Base-by-base conservation (phyloP, 2,113 vertebrate species). In the Platysternon megacephalum region DNA sequence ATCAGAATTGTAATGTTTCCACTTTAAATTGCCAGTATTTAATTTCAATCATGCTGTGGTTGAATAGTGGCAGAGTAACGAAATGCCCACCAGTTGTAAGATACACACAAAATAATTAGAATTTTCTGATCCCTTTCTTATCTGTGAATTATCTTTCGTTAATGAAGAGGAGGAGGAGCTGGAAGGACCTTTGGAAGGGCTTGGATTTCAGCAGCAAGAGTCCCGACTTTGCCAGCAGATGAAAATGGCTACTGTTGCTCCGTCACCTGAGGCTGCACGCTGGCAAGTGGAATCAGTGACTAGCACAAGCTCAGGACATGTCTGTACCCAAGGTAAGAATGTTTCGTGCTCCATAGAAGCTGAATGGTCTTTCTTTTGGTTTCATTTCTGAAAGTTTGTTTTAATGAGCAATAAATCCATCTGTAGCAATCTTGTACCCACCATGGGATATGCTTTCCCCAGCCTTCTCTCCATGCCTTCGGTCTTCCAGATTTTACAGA, bases 211-310 rank as follows among this genome's bases (percentile, higher is more conserved):
- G 35, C 98, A 98, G 81, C 99, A 99, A 97, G 99, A 99, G 97
- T 98, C 98, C 0, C 98, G 97, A 68, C 97, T 98, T 61, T 98
- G 99, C 93, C 99, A 99, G 91, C 99, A 99, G 97, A 98, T 99
- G 98, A 99, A 99, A 97, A 98, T 98, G 56, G 97, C 98, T 32
- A 96, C 98, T 1, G 97, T 99, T 0, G 98, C 98, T 0, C 98
- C 98, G 5, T 97, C 98, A 0, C 97, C 98, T 46, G 98, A 99
- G 78, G 97, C 97, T 1, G 91, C 97, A 55, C 96, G 96, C 94
- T 99, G 99, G 99, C 98, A 98, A 79, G 96, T 95, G 58, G 98
- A 99, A 68, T 96, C 99, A 1, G 89, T 97, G 5, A 97, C 98
- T 94, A 99, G 97, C 98, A 97, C 98, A 39, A 96, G 94, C 11